Base-by-base conservation (phyloP, 2,113 vertebrate genomes). In the Zingel zingel region DNA sequence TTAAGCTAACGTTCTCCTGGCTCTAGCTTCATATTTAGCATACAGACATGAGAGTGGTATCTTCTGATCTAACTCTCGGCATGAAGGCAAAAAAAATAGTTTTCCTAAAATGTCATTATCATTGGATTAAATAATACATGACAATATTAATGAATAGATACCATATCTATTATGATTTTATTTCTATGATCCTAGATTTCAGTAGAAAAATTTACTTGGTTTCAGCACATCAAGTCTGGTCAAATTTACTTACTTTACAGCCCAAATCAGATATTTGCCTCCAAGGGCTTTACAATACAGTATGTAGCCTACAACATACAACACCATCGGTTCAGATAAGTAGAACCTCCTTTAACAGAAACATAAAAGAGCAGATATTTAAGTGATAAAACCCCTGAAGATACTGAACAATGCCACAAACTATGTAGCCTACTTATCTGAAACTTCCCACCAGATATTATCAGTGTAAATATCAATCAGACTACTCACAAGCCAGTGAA, bases 391-490 rank as follows among this genome's bases (percentile, higher is more conserved):
- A n/a, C 14, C 14, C 48, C 7, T 14, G 6, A 45, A 57, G 1
- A 47, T 69, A 23, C 45, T 15, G 30, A 75, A 36, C 7, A 30
- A 10, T 5, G 27, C 12, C 18, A 25, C 27, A 33, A 33, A 63
- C 30, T 25, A 18, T 33, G 6, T 5, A 6, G 5, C 33, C 33
- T 33, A 18, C 9, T 18, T n/a, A 21, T 48, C 25, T 21, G 16
- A 21, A 33, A 47, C 18, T 51, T 61, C 14, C 23, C 51, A 72
- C 13, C 8, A 53, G n/a, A 72, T 45, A 54, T 21, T 27, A 54
- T 25, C 19, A 36, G 54, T 13, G 19, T 54, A 77, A 84, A 75
- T 72, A 75, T 56, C 5, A 33, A 13, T 33, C 33, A 27, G 7
- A 12, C 45, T 12, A 33, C 25, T 10, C 4, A 86, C 45, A 56